A percentile compares a stretch with the other conserved stretches of the same genome.
phyloP scores from a whole-genome alignment of 2,888 invertebrate species.

The Eurois occulta region DNA sequence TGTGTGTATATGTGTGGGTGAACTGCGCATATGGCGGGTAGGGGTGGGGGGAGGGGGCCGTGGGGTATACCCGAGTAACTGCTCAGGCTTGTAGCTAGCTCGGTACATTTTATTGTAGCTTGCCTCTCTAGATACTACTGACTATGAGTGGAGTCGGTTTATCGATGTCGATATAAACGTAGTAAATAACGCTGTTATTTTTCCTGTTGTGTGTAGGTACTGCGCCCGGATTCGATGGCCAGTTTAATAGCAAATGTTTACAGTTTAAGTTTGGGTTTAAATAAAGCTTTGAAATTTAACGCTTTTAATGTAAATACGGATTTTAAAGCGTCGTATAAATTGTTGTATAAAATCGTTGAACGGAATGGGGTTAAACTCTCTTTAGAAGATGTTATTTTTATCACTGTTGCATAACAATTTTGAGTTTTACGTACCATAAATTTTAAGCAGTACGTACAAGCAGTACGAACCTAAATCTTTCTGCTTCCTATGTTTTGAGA shows the following conservation, averaged over 20 bases:
- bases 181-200: slow-evolving; percentile 81
- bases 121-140: slow-evolving; percentile 88
- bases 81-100: slow-evolving; percentile 89
- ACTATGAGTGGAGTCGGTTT: slow-evolving; percentile 79
- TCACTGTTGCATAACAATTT: slow-evolving; percentile 29
- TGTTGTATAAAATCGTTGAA: slow-evolving; percentile 32
- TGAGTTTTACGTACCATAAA: slow-evolving; percentile 34
- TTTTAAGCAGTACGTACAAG: slow-evolving; percentile 21
- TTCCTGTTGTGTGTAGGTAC: slow-evolving; percentile 72
- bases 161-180: slow-evolving; percentile 87
- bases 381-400: slow-evolving; percentile 44
- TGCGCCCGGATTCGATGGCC: slow-evolving; percentile 75
- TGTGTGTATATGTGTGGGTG: slow-evolving; percentile 75
- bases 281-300: slow-evolving; percentile 62
- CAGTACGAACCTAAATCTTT: not conserved
- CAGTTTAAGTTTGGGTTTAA: slow-evolving; percentile 71
- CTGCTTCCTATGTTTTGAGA: not conserved
- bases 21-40: slow-evolving; percentile 85
- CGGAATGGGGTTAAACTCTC: slow-evolving; percentile 42
- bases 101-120: slow-evolving; percentile 90
- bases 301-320: slow-evolving; percentile 47
- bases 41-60: slow-evolving; percentile 67
- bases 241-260: slow-evolving; percentile 77
- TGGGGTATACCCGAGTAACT: slow-evolving; percentile 83
- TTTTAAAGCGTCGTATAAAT: slow-evolving; percentile 50